Percentiles rank a stretch among this genome's conserved stretches.
These are phyloP conservation scores for Brachymystax lenok DNA, from an alignment of 2,797 vertebrate genomes.

Conservation along the genomic window DNA sequence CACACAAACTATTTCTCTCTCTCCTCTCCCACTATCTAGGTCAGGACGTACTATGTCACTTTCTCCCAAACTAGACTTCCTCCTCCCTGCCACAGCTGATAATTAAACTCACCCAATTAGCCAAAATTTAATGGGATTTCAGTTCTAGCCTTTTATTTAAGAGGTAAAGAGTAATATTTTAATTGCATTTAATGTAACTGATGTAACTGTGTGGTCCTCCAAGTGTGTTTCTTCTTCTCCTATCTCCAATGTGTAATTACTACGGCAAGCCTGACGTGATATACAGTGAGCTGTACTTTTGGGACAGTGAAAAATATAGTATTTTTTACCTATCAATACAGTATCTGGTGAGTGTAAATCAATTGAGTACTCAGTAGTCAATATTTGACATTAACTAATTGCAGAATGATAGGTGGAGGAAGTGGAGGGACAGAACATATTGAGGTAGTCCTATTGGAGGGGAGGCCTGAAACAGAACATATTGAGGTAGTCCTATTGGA, in stretches of 20 bases:
- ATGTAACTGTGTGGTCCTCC: conserved; percentile 77
- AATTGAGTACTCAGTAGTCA: conserved; percentile 58
- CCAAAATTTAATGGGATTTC: conserved; percentile 85
- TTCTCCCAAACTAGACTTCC: conserved; percentile 68
- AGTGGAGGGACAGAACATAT: conserved; percentile 81
- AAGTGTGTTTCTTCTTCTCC: conserved; percentile 74
- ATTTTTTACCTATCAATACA: conserved; percentile 10
- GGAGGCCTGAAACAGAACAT: no score
- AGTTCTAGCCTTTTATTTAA: conserved; percentile 82
- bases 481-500: no score
- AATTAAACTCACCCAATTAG: conserved; percentile 87
- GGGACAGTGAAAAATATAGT: not conserved
- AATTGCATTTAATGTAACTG: conserved; percentile 69
- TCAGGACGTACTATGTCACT: conserved; percentile 74
- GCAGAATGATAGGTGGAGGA: conserved; percentile 77
- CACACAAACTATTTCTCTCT: not conserved
- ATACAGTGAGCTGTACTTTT: conserved; percentile 26
- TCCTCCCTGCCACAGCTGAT: conserved; percentile 72
- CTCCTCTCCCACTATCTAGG: conserved; percentile 67
- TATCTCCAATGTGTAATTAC: conserved; percentile 76
- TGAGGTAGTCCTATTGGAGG: conserved; percentile 83
- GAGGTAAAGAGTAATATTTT: conserved; percentile 87
- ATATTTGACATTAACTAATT: conserved; percentile 80
- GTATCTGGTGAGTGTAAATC: conserved; percentile 47
- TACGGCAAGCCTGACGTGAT: conserved; percentile 51